Percentiles rank a stretch among this genome's conserved stretches.
These are phyloP conservation scores for Amblyjoppa fuscipennis DNA, from an alignment of 2,888 invertebrate genomes.

Conservation along the genomic window DNA sequence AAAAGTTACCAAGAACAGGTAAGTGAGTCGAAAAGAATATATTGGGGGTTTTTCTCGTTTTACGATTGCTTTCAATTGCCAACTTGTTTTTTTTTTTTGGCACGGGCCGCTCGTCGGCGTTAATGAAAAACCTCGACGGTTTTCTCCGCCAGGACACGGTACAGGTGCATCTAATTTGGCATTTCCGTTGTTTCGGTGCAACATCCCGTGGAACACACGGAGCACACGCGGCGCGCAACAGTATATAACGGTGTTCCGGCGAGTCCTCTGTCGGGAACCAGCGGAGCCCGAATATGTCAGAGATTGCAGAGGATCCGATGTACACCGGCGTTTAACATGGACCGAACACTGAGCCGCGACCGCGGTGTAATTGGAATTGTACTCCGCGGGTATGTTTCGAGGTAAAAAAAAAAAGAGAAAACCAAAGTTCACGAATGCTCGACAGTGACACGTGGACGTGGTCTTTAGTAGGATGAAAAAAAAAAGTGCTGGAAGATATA, in stretches of 20 bases:
- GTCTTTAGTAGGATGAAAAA: not conserved
- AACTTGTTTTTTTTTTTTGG: not conserved
- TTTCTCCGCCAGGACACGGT: slow-evolving; percentile 34
- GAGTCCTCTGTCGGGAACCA: slow-evolving; percentile 52
- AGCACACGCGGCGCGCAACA: not conserved
- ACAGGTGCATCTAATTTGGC: slow-evolving; percentile 42
- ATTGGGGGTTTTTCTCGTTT: not conserved
- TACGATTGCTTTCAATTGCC: not conserved
- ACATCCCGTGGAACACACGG: slow-evolving; percentile 5
- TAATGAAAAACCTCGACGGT: slow-evolving; percentile 25
- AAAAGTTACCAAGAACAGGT: not conserved
- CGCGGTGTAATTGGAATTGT: slow-evolving; percentile 63
- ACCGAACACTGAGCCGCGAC: slow-evolving; percentile 51
- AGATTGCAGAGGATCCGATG: slow-evolving; percentile 55
- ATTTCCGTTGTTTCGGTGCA: slow-evolving; percentile 40
- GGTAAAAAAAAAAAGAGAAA: not conserved
- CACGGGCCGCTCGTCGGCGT: not conserved
- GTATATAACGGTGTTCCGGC: slow-evolving; percentile 36
- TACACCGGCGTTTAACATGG: slow-evolving; percentile 53
- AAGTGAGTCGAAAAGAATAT: not conserved
- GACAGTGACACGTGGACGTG: slow-evolving; percentile 3
- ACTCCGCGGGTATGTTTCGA: slow-evolving; percentile 41
- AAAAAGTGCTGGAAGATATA: slow-evolving; percentile 17
- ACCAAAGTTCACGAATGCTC: slow-evolving; percentile 46
- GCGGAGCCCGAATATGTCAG: slow-evolving; percentile 31